Base-by-base conservation (phyloP, 2,888 invertebrate genomes). In the Corbicula japonica region DNA sequence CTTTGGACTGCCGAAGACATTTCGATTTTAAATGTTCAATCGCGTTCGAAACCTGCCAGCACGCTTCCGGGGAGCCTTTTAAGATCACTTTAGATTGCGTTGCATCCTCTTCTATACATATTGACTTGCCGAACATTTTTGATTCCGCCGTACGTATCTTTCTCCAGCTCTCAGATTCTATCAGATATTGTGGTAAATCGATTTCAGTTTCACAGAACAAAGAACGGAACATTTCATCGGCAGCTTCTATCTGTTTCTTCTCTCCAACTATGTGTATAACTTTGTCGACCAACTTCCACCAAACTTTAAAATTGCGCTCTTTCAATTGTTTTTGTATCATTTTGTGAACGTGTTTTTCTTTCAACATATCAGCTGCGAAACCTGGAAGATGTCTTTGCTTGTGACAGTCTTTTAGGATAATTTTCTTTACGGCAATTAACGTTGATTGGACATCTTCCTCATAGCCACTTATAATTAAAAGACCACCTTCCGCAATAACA, bases 241-340 rank as follows among this genome's bases (percentile, higher is more conserved):
- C 30, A 12, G 61, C 44, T 61, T 44, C 21, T 12, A 15, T 28
- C 15, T 21, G 12, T 61, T 61, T n/a, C 12, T 21, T 28, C 46
- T 2, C 30, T 21, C 44, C 61, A 28, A 61, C 61, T 30, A 61
- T 46, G n/a, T 44, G 28, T 26, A 61, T 21, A 26, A 41, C 30
- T 38, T 44, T 8, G 15, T n/a, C 44, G 15, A 28, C 28, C 44
- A 28, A 4, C 21, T 44, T 30, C 61, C 61, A 61, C n/a, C 26
- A n/a, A 15, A 61, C 61, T 38, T 44, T 61, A 21, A n/a, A 23
- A 28, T 30, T 18, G 1, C 6, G 28, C 28, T 28, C n/a, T 26
- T 10, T 26, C n/a, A 61, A n/a, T 4, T 30, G 30, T n/a, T 41
- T 8, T 1, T 8, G 4, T 8, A 61, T 61, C 8, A 18, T 15